These are phyloP conservation scores for Nibea coibor DNA, from an alignment of 2,113 vertebrate genomes.

Conservation along the genomic window DNA sequence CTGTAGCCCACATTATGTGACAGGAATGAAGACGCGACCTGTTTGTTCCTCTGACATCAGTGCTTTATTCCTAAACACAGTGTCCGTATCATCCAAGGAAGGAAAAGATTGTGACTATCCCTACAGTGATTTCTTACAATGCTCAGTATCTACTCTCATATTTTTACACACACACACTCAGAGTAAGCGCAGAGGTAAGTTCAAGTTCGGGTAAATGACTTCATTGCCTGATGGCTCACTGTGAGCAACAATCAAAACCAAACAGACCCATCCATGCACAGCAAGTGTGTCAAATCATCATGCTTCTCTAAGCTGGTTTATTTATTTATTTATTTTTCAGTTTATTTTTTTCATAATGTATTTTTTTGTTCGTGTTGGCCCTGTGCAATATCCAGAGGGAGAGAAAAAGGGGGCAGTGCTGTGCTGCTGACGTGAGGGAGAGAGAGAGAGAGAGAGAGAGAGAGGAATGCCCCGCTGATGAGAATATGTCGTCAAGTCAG, in stretches of 20 bases:
- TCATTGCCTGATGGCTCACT: neutral
- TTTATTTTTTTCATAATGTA: slow-evolving; percentile 9
- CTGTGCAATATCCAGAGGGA: slow-evolving; percentile 40
- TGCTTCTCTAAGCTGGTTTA: slow-evolving; percentile 33
- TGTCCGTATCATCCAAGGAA: neutral
- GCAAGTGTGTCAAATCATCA: slow-evolving; percentile 51
- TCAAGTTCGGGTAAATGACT: neutral
- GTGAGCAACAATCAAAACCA: neutral
- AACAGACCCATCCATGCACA: slow-evolving; percentile 14
- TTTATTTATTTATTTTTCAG: slow-evolving; percentile 18
- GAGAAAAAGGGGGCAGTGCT: slow-evolving; percentile 60
- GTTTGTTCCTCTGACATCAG: slow-evolving; percentile 37
- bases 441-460: slow-evolving; percentile 60
- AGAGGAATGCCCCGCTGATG: slow-evolving; percentile 79
- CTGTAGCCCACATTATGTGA: slow-evolving; percentile 33
- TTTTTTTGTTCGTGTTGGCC: slow-evolving; percentile 14
- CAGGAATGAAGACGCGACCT: slow-evolving; percentile 26
- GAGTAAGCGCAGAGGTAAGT: neutral
- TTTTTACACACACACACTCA: neutral
- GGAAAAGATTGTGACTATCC: neutral
- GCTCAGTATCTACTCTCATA: neutral
- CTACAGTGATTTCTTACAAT: neutral
- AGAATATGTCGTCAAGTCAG: slow-evolving; percentile 66
- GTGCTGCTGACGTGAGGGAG: slow-evolving; percentile 72
- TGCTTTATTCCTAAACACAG: neutral